These are phyloP conservation scores for Ciona savignyi DNA, from an alignment of 23 tunicate species.

Conservation along the genomic window DNA sequence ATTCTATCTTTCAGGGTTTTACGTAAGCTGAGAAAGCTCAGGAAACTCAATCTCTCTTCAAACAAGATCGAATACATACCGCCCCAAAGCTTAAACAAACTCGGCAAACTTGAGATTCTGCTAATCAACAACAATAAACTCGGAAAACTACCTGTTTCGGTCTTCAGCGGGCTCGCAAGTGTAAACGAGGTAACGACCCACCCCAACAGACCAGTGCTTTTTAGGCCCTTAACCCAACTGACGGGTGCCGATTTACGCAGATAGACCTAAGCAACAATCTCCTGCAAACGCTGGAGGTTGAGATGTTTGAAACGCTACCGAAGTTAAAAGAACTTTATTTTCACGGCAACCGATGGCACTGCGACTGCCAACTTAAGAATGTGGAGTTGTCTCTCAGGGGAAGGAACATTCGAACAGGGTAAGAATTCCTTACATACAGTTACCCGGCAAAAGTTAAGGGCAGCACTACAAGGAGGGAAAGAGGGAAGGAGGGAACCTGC, in stretches of 20 bases:
- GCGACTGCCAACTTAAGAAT: conserved; percentile 42
- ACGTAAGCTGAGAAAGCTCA: conserved; percentile 13
- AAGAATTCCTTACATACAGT: not conserved
- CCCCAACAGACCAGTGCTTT: not conserved
- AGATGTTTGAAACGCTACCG: conserved; percentile 18
- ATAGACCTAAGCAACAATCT: conserved; percentile 38
- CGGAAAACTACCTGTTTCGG: conserved; percentile 21
- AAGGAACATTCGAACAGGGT: conserved; percentile 18
- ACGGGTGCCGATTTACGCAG: no score
- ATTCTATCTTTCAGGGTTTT: not conserved
- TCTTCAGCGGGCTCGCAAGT: conserved; percentile 6
- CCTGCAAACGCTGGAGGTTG: conserved; percentile 47
- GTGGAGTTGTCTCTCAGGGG: conserved; percentile 10
- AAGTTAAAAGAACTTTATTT: conserved; percentile 12
- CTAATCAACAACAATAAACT: conserved; percentile 27
- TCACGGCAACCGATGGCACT: conserved; percentile 36
- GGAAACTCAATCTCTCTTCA: conserved; percentile 12
- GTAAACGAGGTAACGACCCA: conserved; percentile 10
- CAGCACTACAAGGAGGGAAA: no score
- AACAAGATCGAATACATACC: conserved; percentile 28
- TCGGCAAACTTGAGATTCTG: conserved; percentile 15
- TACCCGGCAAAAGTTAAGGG: no score
- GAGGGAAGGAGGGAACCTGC: no score
- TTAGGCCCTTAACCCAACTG: not conserved
- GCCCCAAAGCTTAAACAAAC: not conserved